Base-by-base conservation (phyloP, 2,797 vertebrate genomes). In the Lemur catta region DNA sequence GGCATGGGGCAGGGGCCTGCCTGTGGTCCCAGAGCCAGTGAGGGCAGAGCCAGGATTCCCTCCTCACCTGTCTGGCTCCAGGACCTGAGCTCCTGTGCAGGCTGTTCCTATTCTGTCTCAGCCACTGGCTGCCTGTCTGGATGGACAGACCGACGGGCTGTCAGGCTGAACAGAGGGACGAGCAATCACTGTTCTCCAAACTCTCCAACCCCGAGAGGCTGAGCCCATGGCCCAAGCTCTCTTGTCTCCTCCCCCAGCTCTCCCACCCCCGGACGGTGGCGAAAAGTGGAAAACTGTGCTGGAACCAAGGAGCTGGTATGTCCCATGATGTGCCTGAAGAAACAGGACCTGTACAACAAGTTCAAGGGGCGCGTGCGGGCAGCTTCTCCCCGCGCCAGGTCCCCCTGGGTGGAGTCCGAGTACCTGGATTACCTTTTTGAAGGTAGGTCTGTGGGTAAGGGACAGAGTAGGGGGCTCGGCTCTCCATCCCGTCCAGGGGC, bases 271-370 rank as follows among this genome's bases (percentile, higher is more conserved):
- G 6, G 0, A 20, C 88, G 28, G 7, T 98, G 98, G 98, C 71
- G 26, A 2, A 97, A 93, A 30, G 97, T 98, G 88, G 33, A 75
- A 7, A 63, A 65, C 0, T 99, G 98, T 82, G 87, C 20, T 0
- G 95, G 97, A 22, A 98, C 95, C 87, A 11, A 17, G 35, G 96
- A 91, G 5, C 81, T 97, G 78, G 88, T 52, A 0, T 99, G 98
- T 90, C 89, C 98, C 0, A 85, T 99, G 84, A 99, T 98, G 1
- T 99, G 98, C 74, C 95, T 96, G 88, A 20, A 98, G 52, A 96
- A 82, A 4, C 96, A 97, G 43, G 97, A 96, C 26, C 15, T 97
- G 4, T 98, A 93, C 52, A 91, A 96, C 4, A 97, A 98, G 75
- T 97, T 97, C 18, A 95, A 75, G 12, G 98, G 97, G 0, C 98